These are phyloP conservation scores for Criorhina ranunculi DNA, from an alignment of 2,888 invertebrate genomes.

Conservation along the genomic window DNA sequence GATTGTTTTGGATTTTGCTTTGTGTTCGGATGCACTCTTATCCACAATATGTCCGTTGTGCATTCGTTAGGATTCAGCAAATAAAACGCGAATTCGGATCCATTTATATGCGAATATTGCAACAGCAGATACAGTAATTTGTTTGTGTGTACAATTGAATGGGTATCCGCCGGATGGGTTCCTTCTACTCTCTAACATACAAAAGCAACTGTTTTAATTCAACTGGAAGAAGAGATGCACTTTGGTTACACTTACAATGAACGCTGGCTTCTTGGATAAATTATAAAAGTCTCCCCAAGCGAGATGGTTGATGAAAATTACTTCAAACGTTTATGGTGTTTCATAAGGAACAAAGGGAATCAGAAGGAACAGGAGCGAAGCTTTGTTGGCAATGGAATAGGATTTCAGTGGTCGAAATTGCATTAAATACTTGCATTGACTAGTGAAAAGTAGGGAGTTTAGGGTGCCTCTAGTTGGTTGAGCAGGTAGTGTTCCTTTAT, in stretches of 20 bases:
- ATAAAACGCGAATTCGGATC: conserved; percentile 50
- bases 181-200: not conserved
- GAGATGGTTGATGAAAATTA: conserved; percentile 38
- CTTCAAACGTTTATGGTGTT: conserved; percentile 57
- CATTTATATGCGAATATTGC: conserved; percentile 45
- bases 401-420: too few species aligned
- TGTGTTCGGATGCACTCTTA: conserved; percentile 17
- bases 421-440: too few species aligned
- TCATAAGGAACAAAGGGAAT: not conserved
- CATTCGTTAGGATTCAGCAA: conserved; percentile 63
- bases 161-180: conserved; percentile 8
- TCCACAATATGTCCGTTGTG: conserved; percentile 38
- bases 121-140: conserved; percentile 34
- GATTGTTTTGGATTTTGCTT: conserved; percentile 37
- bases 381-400: not conserved
- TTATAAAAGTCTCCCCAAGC: conserved; percentile 15
- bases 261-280: conserved; percentile 34
- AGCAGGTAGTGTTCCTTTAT: too few species aligned
- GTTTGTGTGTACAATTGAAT: conserved; percentile 12
- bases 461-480: too few species aligned
- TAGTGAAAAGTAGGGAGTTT: too few species aligned
- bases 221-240: conserved; percentile 27
- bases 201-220: conserved; percentile 22
- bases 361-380: too few species aligned
- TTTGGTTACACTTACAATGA: conserved; percentile 25